Percentiles rank a stretch among this genome's conserved stretches.
These are phyloP conservation scores for Nylanderia fulva DNA, from an alignment of 1,140 invertebrate genomes.

Conservation along the genomic window DNA sequence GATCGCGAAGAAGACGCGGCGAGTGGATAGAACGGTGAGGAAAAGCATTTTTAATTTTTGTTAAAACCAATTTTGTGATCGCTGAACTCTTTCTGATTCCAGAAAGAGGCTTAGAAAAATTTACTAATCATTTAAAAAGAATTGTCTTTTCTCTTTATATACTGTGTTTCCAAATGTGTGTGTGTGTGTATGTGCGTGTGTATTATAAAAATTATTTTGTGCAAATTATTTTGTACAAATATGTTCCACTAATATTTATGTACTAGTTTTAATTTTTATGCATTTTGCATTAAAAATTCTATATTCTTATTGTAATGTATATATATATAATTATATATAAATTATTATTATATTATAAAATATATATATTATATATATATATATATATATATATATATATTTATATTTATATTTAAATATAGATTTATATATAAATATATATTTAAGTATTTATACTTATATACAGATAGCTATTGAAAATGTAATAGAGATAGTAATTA, in stretches of 20 bases:
- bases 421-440: not conserved
- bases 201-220: not conserved
- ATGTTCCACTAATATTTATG: slow-evolving; percentile 5
- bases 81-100: not conserved
- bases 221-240: slow-evolving; percentile 3
- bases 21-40: slow-evolving; percentile 81
- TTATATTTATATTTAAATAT: slow-evolving; percentile 6
- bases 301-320: slow-evolving; percentile 12
- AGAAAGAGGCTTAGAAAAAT: not conserved
- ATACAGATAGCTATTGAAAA: too few relatives aligned
- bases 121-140: not conserved
- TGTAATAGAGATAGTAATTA: slow-evolving; percentile 34
- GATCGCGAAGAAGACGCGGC: slow-evolving; percentile 74
- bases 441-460: too few relatives aligned
- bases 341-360: too few relatives aligned
- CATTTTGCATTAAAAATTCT: not conserved
- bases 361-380: slow-evolving; percentile 9
- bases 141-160: not conserved
- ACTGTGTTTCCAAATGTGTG: not conserved
- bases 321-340: slow-evolving; percentile 17
- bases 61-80: slow-evolving; percentile 7
- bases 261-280: too few relatives aligned
- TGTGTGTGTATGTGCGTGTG: too few relatives aligned
- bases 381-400: too few relatives aligned
- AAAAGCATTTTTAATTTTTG: slow-evolving; percentile 53